Evolutionary conservation across 1,140 invertebrate species (phyloP), one percentile per base, ranked within the genome.

Genomic region (Hesperophylax magnus): DNA sequence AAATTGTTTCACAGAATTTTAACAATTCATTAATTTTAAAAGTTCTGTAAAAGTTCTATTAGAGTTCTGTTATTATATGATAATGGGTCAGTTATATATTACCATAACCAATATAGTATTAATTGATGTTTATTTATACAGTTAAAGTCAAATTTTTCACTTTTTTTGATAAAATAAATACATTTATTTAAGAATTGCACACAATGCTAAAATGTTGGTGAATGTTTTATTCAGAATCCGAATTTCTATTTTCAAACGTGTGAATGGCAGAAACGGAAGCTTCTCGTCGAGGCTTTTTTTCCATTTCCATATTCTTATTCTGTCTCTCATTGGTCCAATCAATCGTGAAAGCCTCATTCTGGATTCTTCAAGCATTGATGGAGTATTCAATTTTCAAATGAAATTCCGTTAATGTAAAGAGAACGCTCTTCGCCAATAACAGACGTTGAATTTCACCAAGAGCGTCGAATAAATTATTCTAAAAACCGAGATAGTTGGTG

Each of bases 291-390:
- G 15, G 67, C 39, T n/a, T n/a, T 71, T 69, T 71, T 52, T 47
- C 24, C 47, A 47, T 71, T 71, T 47, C 11, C 39, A 71, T 39
- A 71, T 71, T 71, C 24, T 71, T 20, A 18, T 71, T 22, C 15
- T n/a, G 39, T 18, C 67, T 71, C 67, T 71, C 67, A 71, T 71
- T 71, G 67, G 39, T 39, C 20, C 67, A 71, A 71, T 71, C 67
- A 71, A 71, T 53, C 67, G 67, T 47, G 34, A 71, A 71, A 71
- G 67, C 67, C 67, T 71, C 39, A 71, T 71, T 71, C 67, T 20
- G 34, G 18, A 71, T 71, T 71, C 34, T 71, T 47, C 15, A 71
- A 22, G 67, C 67, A 71, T 71, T 71, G 67, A 71, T 71, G 67
- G 67, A 71, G 47, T 71, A 52, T 71, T 71, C 67, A 71, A 8